Conservation (phyloP, 1,140 invertebrate species). For the Papilio polytes region DNA sequence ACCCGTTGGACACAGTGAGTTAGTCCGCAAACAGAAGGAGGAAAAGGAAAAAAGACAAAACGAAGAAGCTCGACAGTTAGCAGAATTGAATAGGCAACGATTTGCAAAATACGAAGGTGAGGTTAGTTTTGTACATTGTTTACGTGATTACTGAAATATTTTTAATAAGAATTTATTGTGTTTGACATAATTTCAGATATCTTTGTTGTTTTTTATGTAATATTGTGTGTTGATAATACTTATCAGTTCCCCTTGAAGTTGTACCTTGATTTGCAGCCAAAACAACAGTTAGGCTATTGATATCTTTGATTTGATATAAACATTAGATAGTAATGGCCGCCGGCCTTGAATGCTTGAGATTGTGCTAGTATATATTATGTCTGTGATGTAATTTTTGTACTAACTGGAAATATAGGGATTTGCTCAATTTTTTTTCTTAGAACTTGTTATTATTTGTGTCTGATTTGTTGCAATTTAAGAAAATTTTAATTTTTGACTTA, state of each 20-base stretch:
- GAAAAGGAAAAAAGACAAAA: conserved; percentile 60
- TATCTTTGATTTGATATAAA: conserved; percentile 32
- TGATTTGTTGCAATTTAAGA: too few relatives aligned
- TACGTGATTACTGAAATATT: background rate
- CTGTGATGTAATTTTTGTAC: conserved; percentile 28
- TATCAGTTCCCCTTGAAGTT: conserved; percentile 34
- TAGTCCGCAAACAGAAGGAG: conserved; percentile 63
- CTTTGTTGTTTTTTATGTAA: conserved; percentile 22
- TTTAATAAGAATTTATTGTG: background rate
- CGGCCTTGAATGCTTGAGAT: conserved; percentile 18
- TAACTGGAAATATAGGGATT: background rate
- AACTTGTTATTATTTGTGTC: background rate
- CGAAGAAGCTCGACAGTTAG: conserved; percentile 56
- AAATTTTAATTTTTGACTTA: too few relatives aligned
- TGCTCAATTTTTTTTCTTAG: background rate
- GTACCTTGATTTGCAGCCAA: conserved; percentile 34
- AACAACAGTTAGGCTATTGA: conserved; percentile 32
- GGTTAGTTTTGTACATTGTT: conserved; percentile 63
- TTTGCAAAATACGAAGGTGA: conserved; percentile 73
- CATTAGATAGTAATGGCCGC: conserved; percentile 27
- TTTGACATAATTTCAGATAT: conserved; percentile 2
- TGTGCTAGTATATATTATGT: conserved; percentile 26
- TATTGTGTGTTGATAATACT: conserved; percentile 24
- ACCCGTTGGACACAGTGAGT: conserved; percentile 57
- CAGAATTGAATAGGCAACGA: conserved; percentile 71